These are phyloP conservation scores for Brachionus asplanchnoidis DNA, from an alignment of 1,140 invertebrate genomes.

Conservation along the genomic window DNA sequence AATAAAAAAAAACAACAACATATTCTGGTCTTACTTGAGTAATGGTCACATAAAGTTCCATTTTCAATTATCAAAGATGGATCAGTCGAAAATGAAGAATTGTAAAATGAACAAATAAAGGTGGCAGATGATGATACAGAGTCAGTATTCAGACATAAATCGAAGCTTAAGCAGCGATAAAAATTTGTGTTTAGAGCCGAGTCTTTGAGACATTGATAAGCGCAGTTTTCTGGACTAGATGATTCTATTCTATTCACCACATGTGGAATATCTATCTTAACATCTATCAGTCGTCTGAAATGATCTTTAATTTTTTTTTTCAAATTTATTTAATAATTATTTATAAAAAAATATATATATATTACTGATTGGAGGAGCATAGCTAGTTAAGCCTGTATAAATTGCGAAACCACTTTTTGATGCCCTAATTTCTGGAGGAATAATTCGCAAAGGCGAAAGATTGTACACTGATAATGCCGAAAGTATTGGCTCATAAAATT, in stretches of 20 bases:
- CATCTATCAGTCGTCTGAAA: neutral
- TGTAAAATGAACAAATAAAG: slow-evolving; percentile 36
- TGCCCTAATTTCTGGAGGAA: neutral
- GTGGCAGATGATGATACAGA: neutral
- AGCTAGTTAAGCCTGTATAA: slow-evolving; percentile 12
- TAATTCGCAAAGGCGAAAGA: slow-evolving; percentile 20
- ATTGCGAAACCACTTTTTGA: neutral
- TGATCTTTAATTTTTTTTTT: neutral
- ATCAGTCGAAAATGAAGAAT: slow-evolving; percentile 26
- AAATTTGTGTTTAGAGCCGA: neutral
- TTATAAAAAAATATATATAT: neutral
- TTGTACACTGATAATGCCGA: neutral
- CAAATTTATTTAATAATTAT: neutral
- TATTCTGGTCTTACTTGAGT: slow-evolving; percentile 1
- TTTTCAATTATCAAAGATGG: neutral
- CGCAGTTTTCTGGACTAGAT: slow-evolving; percentile 12
- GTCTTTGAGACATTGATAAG: slow-evolving; percentile 24
- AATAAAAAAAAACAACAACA: neutral
- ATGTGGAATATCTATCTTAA: neutral
- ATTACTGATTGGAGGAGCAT: slow-evolving; percentile 15
- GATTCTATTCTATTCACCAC: neutral
- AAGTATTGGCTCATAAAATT: slow-evolving; percentile 1
- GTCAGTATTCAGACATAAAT: slow-evolving; percentile 4
- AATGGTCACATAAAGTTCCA: slow-evolving; percentile 15
- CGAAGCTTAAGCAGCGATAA: slow-evolving; percentile 35